A percentile compares a stretch with the other conserved stretches of the same genome.
These are phyloP conservation scores for Passerculus sandwichensis DNA, from an alignment of 2,797 vertebrate genomes.

Conservation along the genomic window DNA sequence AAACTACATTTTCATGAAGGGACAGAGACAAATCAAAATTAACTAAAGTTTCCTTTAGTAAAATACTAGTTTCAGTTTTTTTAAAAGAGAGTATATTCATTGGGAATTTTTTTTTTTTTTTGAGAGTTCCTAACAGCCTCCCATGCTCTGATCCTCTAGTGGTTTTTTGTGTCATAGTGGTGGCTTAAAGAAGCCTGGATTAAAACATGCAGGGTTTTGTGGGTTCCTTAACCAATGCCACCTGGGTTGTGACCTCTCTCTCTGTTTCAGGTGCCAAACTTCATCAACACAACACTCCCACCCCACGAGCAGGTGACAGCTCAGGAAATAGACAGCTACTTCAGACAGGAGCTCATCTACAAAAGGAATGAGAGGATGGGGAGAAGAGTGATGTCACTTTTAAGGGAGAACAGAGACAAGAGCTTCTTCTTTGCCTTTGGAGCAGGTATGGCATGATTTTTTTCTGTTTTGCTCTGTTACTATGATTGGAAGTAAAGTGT, in stretches of 20 bases:
- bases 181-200: neutral
- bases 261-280: conserved; percentile 89
- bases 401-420: conserved; percentile 89
- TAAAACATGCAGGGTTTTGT: neutral
- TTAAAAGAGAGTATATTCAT: fast-evolving
- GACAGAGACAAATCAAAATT: neutral
- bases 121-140: neutral
- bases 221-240: neutral
- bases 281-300: conserved; percentile 95
- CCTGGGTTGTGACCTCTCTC: neutral
- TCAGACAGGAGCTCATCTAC: conserved; percentile 97
- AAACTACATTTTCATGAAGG: neutral
- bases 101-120: neutral
- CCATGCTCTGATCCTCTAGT: too few relatives aligned
- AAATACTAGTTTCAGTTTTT: neutral
- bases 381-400: conserved; percentile 87
- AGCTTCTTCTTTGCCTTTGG: conserved; percentile 98
- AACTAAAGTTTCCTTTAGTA: neutral
- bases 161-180: fast-evolving
- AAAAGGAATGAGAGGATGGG: conserved; percentile 98
- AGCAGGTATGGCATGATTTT: conserved; percentile 82
- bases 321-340: conserved; percentile 97
- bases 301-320: conserved; percentile 92
- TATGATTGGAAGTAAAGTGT: fast-evolving
- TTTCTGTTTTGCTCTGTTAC: neutral